phyloP scores from a whole-genome alignment of 2,888 invertebrate species.

The Meliscaeva auricollis region DNA sequence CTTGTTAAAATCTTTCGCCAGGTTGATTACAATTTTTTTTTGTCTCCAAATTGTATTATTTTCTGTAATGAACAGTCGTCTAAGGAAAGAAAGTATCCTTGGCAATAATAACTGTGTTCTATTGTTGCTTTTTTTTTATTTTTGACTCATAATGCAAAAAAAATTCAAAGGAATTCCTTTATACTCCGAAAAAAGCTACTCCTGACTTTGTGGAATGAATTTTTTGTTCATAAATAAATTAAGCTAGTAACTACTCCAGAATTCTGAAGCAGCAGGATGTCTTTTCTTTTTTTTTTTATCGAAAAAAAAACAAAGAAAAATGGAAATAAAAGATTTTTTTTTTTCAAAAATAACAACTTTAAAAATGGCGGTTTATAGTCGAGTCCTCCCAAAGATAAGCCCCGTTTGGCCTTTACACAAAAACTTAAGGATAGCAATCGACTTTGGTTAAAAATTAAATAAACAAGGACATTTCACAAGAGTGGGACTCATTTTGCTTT shows the following conservation, averaged over 20 bases:
- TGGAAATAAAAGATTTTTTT: no score
- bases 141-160: conserved; percentile 19
- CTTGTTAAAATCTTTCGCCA: conserved; percentile 63
- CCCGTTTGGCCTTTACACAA: conserved; percentile 15
- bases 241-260: conserved; percentile 6
- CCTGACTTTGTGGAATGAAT: background rate
- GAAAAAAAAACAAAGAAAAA: background rate
- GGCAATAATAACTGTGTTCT: conserved; percentile 46
- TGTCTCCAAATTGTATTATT: background rate
- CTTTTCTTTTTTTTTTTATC: background rate
- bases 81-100: conserved; percentile 31
- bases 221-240: conserved; percentile 51
- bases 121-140: conserved; percentile 40
- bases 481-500: conserved; percentile 28
- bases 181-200: background rate
- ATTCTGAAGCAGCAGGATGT: background rate
- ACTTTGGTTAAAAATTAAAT: conserved; percentile 51
- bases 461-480: conserved; percentile 44
- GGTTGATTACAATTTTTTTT: conserved; percentile 41
- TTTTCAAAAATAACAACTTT: conserved; percentile 12
- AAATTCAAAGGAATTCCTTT: background rate
- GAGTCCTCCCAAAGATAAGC: conserved; percentile 9
- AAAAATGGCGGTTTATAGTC: conserved; percentile 27
- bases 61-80: conserved; percentile 38
- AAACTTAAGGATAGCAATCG: conserved; percentile 20